Conservation (phyloP, 2,797 vertebrate genomes). For the Molossus alvarezi region DNA sequence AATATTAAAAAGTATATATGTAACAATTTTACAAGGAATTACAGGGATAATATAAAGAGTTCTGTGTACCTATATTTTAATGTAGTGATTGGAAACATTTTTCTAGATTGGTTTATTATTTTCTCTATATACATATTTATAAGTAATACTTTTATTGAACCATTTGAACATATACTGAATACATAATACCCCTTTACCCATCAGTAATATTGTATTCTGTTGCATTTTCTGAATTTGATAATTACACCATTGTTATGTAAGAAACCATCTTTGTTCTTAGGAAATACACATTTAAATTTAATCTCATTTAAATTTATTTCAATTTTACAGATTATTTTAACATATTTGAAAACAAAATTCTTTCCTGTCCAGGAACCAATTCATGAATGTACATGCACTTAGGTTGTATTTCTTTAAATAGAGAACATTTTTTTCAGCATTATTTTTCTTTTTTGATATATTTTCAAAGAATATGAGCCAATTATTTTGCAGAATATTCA, state of each 20-base stretch:
- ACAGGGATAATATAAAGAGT: constrained; percentile 4
- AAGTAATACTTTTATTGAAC: constrained; percentile 37
- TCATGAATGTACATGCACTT: neutral
- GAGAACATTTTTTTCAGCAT: constrained; percentile 13
- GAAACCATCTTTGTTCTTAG: constrained; percentile 38
- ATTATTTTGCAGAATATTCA: constrained; percentile 38
- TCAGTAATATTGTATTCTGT: constrained; percentile 43
- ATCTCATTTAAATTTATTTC: constrained; percentile 45
- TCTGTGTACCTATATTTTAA: neutral
- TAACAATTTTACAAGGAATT: neutral
- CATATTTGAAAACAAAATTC: neutral
- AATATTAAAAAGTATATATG: neutral
- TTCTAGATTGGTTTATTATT: neutral
- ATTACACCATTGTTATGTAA: constrained; percentile 1
- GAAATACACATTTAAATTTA: constrained; percentile 33
- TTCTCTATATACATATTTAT: neutral
- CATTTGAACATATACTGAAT: constrained; percentile 37
- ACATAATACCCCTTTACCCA: neutral
- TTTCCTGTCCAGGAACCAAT: constrained; percentile 11
- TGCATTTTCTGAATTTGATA: constrained; percentile 52
- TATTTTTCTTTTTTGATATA: constrained; percentile 14
- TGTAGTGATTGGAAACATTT: neutral
- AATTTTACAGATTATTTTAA: constrained; percentile 44
- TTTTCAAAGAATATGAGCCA: constrained; percentile 33
- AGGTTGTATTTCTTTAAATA: neutral